Conservation (phyloP, 1,140 invertebrate species). For the Euschistus heros region DNA sequence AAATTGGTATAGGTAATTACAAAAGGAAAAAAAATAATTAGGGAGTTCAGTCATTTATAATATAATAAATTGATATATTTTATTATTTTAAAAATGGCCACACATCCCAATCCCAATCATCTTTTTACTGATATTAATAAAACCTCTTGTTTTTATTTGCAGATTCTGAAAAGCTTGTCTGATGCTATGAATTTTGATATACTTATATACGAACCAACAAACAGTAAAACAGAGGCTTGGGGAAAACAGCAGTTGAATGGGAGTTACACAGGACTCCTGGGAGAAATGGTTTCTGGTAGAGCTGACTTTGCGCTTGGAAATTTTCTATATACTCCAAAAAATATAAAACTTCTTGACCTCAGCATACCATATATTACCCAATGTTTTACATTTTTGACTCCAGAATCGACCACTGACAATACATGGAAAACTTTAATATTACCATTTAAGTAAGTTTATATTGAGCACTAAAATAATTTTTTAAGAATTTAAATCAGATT, state of each 20-base stretch:
- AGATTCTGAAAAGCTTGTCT: slow-evolving; percentile 55
- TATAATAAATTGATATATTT: too few species aligned
- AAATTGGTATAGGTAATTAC: too few species aligned
- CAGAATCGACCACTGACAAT: slow-evolving; percentile 63
- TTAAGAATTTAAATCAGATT: too few species aligned
- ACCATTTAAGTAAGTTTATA: slow-evolving; percentile 53
- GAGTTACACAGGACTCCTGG: slow-evolving; percentile 53
- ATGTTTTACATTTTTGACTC: slow-evolving; percentile 71
- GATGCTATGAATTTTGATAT: slow-evolving; percentile 57
- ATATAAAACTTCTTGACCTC: slow-evolving; percentile 57
- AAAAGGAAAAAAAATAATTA: too few species aligned
- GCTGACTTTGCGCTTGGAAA: slow-evolving; percentile 67
- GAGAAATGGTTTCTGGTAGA: slow-evolving; percentile 51
- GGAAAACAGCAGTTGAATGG: slow-evolving; percentile 47
- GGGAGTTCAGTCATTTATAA: too few species aligned
- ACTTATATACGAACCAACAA: slow-evolving; percentile 48
- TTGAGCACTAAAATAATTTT: too few species aligned
- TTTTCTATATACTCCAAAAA: slow-evolving; percentile 57
- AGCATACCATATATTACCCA: slow-evolving; percentile 67
- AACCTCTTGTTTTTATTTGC: slow-evolving; percentile 27
- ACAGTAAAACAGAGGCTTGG: slow-evolving; percentile 50
- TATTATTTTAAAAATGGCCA: not conserved
- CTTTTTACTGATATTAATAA: not conserved
- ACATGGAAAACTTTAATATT: slow-evolving; percentile 71
- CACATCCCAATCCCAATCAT: too few species aligned